A percentile compares a stretch with the other conserved stretches of the same genome.
These are phyloP conservation scores for Drosophila seguyi DNA, from an alignment of 1,140 invertebrate species.

Conservation along the genomic window DNA sequence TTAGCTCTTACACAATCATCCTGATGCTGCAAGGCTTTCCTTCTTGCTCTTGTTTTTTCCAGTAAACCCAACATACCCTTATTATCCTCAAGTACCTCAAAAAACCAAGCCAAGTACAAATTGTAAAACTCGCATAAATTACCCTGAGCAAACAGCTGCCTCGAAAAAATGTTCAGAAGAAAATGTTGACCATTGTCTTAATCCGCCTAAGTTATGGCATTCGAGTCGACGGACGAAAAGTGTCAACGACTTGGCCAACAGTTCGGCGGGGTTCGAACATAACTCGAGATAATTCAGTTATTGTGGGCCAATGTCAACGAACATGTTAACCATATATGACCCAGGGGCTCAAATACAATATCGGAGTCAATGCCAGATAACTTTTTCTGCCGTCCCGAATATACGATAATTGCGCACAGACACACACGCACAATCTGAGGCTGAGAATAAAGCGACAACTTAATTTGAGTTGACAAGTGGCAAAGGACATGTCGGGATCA, in stretches of 20 bases:
- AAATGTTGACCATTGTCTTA: constrained; percentile 64
- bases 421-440: neutral
- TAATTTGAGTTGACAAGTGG: constrained; percentile 63
- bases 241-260: constrained; percentile 62
- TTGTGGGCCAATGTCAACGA: constrained; percentile 68
- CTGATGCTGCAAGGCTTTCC: neutral
- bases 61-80: neutral
- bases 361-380: constrained; percentile 50
- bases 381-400: constrained; percentile 30
- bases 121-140: constrained; percentile 46
- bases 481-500: constrained; percentile 42
- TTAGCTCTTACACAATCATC: neutral
- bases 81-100: neutral
- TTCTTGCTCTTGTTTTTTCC: neutral
- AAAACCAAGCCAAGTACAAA: constrained; percentile 2
- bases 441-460: constrained; percentile 48
- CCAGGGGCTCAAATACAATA: constrained; percentile 30
- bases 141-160: constrained; percentile 23
- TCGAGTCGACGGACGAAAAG: constrained; percentile 19
- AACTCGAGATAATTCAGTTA: constrained; percentile 77
- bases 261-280: constrained; percentile 55
- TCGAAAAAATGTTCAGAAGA: constrained; percentile 7
- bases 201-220: constrained; percentile 67
- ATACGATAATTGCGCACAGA: constrained; percentile 59
- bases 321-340: constrained; percentile 61